Evolutionary conservation across 2,888 invertebrate species (phyloP).

Genomic region (Lasioglossum oenotherae): DNA sequence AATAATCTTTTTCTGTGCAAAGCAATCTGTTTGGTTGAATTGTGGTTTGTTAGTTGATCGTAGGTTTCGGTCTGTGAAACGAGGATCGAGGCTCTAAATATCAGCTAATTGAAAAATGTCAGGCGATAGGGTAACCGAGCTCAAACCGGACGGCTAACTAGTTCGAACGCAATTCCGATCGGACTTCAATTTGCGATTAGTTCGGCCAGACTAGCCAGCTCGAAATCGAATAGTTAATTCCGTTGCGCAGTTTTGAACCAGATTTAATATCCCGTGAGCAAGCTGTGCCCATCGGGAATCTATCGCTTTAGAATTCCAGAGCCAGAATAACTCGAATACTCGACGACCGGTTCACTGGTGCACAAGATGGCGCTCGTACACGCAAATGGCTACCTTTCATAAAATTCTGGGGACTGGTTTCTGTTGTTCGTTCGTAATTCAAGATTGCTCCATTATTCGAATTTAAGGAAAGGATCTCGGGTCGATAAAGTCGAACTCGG

Average conservation of each 20-base stretch:
- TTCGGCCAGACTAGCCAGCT: slow-evolving; percentile 4
- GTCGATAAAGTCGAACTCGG: not conserved
- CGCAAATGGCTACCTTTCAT: not conserved
- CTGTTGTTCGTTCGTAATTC: not conserved
- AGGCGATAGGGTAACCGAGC: not conserved
- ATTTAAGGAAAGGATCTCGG: not conserved
- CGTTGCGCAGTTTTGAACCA: not conserved
- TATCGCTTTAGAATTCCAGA: slow-evolving; percentile 10
- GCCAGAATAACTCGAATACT: not conserved
- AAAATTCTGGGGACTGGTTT: not conserved
- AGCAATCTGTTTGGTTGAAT: no score
- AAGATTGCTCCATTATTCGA: not conserved
- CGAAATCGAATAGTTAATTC: slow-evolving; percentile 29
- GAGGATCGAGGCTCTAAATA: not conserved
- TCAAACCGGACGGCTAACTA: slow-evolving; percentile 26
- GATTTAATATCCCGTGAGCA: not conserved
- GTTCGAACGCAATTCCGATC: slow-evolving; percentile 32
- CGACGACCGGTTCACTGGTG: slow-evolving; percentile 2
- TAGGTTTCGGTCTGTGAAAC: not conserved
- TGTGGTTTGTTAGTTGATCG: not conserved
- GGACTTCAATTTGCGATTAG: slow-evolving; percentile 41
- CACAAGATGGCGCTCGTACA: not conserved
- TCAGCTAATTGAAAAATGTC: not conserved
- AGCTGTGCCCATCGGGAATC: not conserved
- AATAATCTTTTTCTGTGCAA: no score